Conservation (phyloP, 1,140 invertebrate genomes). For the Heliconius hermathena region DNA sequence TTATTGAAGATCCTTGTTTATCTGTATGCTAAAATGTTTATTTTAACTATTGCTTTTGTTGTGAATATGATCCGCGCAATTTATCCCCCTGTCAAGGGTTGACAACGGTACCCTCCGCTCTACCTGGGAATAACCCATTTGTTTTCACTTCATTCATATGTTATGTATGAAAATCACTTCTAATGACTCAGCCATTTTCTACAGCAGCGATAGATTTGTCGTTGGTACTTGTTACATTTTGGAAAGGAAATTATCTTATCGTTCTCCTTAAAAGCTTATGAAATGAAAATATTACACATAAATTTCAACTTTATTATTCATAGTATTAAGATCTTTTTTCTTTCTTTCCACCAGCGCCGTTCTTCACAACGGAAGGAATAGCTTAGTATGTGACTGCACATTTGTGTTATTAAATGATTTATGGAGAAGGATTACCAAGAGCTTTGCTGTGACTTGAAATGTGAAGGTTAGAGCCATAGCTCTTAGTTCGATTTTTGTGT, state of each 20-base stretch:
- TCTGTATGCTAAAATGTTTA: conserved; percentile 4
- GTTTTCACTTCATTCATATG: conserved; percentile 38
- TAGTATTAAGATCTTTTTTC: conserved; percentile 44
- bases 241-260: conserved; percentile 39
- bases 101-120: conserved; percentile 69
- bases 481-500: conserved; percentile 53
- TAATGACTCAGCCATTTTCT: conserved; percentile 30
- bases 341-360: conserved; percentile 35
- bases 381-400: conserved; percentile 78
- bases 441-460: conserved; percentile 42
- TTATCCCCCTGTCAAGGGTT: conserved; percentile 75
- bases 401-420: conserved; percentile 82
- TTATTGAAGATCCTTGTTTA: background rate
- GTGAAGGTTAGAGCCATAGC: conserved; percentile 48
- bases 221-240: conserved; percentile 56
- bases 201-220: conserved; percentile 16
- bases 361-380: conserved; percentile 75
- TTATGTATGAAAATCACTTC: conserved; percentile 44
- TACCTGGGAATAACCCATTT: conserved; percentile 63
- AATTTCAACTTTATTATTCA: conserved; percentile 37
- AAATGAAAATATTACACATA: background rate
- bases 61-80: conserved; percentile 71
- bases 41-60: conserved; percentile 46
- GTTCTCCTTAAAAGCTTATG: conserved; percentile 36
- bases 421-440: conserved; percentile 73